A percentile compares a stretch with the other conserved stretches of the same genome.
phyloP scores from a whole-genome alignment of 2,888 invertebrate species.

The Apomyelois bistriatella region DNA sequence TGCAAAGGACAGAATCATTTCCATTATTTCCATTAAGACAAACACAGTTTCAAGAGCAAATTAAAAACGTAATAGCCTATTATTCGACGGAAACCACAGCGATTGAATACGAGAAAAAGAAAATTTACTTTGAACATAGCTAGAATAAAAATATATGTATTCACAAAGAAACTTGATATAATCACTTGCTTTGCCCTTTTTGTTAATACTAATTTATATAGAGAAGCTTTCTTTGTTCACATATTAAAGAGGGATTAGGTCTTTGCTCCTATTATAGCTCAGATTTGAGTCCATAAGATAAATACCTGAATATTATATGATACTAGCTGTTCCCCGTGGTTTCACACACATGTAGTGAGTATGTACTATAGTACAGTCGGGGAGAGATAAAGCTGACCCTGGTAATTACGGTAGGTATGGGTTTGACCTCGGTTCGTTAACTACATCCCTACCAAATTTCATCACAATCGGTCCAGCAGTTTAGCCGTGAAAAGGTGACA shows the following conservation, averaged over 20 bases:
- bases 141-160: not conserved
- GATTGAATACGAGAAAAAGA: conserved; percentile 3
- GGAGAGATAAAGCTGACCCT: too few species aligned
- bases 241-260: not conserved
- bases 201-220: not conserved
- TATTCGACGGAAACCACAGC: conserved; percentile 15
- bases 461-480: too few species aligned
- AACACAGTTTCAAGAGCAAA: conserved; percentile 22
- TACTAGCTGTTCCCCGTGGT: too few species aligned
- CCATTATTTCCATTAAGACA: conserved; percentile 9
- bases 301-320: too few species aligned
- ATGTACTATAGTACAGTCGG: too few species aligned
- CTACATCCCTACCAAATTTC: too few species aligned
- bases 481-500: too few species aligned
- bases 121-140: conserved; percentile 2
- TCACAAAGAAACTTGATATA: not conserved
- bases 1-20: not conserved
- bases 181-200: not conserved
- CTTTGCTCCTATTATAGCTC: too few species aligned
- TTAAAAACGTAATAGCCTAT: conserved; percentile 25
- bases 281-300: too few species aligned
- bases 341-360: too few species aligned
- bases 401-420: too few species aligned
- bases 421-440: too few species aligned
- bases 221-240: not conserved